Evolutionary conservation across 2,113 vertebrate genomes (phyloP).

Genomic region (Coregonus clupeaformis): DNA sequence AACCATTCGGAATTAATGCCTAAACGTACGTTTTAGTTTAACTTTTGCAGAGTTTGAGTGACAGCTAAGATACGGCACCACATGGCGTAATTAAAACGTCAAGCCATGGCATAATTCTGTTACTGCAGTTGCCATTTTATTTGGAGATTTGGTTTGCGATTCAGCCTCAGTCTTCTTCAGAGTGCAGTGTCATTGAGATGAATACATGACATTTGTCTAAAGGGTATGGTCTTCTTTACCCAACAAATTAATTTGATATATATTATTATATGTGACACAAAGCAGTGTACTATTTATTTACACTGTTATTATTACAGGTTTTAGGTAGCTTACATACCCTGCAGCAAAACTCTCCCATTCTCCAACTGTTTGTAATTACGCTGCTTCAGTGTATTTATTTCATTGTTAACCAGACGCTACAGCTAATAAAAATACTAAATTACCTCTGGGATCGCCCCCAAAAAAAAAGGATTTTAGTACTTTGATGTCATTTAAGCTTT

Average conservation of each 20-base stretch:
- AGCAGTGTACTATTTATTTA: background rate
- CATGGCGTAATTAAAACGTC: too few relatives aligned
- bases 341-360: slow-evolving; percentile 6
- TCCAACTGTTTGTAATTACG: slow-evolving; percentile 12
- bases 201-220: background rate
- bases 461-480: background rate
- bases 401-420: slow-evolving; percentile 3
- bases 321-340: background rate
- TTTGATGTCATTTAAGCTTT: background rate
- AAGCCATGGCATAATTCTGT: too few relatives aligned
- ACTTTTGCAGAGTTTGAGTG: too few relatives aligned
- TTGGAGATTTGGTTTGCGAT: too few relatives aligned
- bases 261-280: background rate
- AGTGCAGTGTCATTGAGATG: background rate
- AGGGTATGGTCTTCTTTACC: background rate
- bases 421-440: slow-evolving; percentile 2
- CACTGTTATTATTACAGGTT: background rate
- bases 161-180: too few relatives aligned
- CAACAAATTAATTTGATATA: background rate
- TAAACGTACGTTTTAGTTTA: too few relatives aligned
- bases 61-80: too few relatives aligned
- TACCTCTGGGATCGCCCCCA: background rate
- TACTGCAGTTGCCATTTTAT: background rate
- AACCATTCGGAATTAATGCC: too few relatives aligned
- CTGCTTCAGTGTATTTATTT: slow-evolving; percentile 1